Conservation (phyloP, 2,888 invertebrate species). For the Andrena minutula region DNA sequence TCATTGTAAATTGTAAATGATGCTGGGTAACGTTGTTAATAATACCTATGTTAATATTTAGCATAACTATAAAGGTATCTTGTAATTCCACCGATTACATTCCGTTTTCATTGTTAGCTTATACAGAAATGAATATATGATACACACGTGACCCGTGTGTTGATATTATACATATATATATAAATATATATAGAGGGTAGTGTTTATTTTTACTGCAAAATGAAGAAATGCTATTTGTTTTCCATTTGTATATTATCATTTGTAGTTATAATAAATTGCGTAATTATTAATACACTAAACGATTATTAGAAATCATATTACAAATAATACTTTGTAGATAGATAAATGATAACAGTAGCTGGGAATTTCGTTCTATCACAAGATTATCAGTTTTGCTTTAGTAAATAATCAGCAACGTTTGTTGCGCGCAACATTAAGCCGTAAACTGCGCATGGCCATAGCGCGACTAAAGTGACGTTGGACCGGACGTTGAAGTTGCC, state of each 20-base stretch:
- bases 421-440: slow-evolving; percentile 84
- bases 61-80: slow-evolving; percentile 43
- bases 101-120: slow-evolving; percentile 54
- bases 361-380: slow-evolving; percentile 65
- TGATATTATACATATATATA: background rate
- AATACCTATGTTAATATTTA: slow-evolving; percentile 55
- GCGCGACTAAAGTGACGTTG: slow-evolving; percentile 95
- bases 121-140: slow-evolving; percentile 23
- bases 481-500: slow-evolving; percentile 84
- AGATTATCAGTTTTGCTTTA: slow-evolving; percentile 32
- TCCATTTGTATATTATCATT: slow-evolving; percentile 72
- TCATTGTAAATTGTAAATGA: slow-evolving; percentile 58
- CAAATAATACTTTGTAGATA: slow-evolving; percentile 73
- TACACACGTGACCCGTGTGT: background rate
- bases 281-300: slow-evolving; percentile 66
- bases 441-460: slow-evolving; percentile 94
- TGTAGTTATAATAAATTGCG: slow-evolving; percentile 76
- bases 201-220: slow-evolving; percentile 39
- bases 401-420: slow-evolving; percentile 82
- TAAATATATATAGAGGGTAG: background rate
- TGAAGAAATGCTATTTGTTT: slow-evolving; percentile 57
- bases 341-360: slow-evolving; percentile 53
- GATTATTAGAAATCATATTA: slow-evolving; percentile 75
- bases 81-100: slow-evolving; percentile 61
- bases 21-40: slow-evolving; percentile 51